phyloP scores from a whole-genome alignment of 2,113 vertebrate species.

The Notothenia rossii region DNA sequence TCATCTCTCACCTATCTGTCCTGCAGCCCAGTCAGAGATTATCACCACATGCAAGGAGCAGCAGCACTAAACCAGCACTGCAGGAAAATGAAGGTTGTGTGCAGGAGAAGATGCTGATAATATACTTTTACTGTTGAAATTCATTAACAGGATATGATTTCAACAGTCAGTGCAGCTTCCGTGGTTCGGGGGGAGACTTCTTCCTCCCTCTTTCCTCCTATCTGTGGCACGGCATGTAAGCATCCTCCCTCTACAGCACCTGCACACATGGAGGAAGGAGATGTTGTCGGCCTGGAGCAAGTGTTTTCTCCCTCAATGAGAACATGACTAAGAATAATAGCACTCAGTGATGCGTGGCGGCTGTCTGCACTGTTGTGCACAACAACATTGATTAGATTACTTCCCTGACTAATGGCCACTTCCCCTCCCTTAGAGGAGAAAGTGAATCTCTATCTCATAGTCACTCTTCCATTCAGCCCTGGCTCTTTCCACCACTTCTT shows the following conservation, averaged over 20 bases:
- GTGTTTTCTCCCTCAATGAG: conserved; percentile 56
- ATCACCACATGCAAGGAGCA: conserved; percentile 39
- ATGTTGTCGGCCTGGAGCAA: background rate
- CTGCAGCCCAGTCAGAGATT: conserved; percentile 56
- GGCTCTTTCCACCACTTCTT: conserved; percentile 59
- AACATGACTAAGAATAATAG: conserved; percentile 80
- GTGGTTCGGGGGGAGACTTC: background rate
- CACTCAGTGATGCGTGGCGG: conserved; percentile 63
- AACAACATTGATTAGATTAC: conserved; percentile 81
- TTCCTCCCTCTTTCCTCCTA: conserved; percentile 1
- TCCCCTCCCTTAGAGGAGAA: conserved; percentile 74
- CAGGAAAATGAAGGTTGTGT: conserved; percentile 30
- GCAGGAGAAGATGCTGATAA: conserved; percentile 25
- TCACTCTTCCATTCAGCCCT: conserved; percentile 67
- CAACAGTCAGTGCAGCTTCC: conserved; percentile 32
- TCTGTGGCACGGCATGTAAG: conserved; percentile 10
- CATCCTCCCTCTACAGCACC: conserved; percentile 31
- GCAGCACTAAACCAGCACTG: conserved; percentile 38
- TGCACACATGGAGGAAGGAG: conserved; percentile 35
- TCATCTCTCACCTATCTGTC: conserved; percentile 59
- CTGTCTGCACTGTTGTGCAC: conserved; percentile 75
- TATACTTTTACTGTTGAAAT: conserved; percentile 34
- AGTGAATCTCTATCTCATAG: conserved; percentile 80
- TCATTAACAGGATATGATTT: conserved; percentile 26
- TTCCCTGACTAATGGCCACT: conserved; percentile 78